Evolutionary conservation across 2,113 vertebrate genomes (phyloP).

Genomic region (Ammospiza caudacuta): DNA sequence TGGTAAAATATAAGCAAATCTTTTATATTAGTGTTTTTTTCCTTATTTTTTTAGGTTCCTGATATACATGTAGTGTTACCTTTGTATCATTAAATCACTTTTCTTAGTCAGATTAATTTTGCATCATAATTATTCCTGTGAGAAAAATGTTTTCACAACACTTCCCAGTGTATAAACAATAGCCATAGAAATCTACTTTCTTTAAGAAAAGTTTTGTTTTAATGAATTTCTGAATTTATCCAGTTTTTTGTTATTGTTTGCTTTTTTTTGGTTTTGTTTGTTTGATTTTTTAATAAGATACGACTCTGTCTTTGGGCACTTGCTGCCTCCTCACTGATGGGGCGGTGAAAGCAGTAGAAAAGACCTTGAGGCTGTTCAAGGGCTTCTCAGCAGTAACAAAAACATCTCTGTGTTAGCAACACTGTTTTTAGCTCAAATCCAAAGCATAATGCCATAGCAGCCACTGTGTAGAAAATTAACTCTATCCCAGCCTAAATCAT

Average conservation of each 20-base stretch:
- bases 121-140: not conserved
- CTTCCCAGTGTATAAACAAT: not conserved
- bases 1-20: not conserved
- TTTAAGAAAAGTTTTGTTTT: not conserved
- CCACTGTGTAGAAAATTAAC: not conserved
- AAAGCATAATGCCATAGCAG: not conserved
- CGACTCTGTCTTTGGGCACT: not conserved
- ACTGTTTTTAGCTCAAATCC: not conserved
- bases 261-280: not conserved
- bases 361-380: not conserved
- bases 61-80: not conserved
- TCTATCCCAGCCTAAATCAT: not conserved
- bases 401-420: not conserved
- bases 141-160: not conserved
- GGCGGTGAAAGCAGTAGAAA: not conserved
- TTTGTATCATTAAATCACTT: not conserved
- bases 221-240: not conserved
- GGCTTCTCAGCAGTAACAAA: not conserved
- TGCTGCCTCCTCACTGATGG: not conserved
- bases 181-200: accelerated
- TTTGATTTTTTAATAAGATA: not conserved
- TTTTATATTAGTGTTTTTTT: not conserved
- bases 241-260: not conserved
- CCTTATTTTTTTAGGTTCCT: not conserved
- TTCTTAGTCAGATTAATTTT: not conserved